These are phyloP conservation scores for Tuta absoluta DNA, from an alignment of 2,888 invertebrate species.

Conservation along the genomic window DNA sequence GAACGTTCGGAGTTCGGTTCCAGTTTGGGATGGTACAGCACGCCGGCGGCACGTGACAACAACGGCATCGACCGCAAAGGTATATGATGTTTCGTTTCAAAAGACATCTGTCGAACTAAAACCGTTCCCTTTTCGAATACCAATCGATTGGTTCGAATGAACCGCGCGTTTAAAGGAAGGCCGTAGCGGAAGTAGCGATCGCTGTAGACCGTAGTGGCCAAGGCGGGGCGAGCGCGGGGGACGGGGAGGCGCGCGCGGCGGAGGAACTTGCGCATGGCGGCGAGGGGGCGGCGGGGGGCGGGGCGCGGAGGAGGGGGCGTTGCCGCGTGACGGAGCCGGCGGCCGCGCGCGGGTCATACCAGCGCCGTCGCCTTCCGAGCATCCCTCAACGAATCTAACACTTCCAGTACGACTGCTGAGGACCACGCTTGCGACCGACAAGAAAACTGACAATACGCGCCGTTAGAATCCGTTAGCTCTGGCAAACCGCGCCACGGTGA, in stretches of 20 bases:
- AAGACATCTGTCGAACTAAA: slow-evolving; percentile 42
- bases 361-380: slow-evolving; percentile 57
- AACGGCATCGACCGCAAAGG: slow-evolving; percentile 34
- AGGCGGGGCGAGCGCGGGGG: slow-evolving; percentile 30
- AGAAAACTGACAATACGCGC: slow-evolving; percentile 90
- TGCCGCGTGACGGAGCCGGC: not conserved
- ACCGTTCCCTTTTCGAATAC: not conserved
- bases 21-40: not conserved
- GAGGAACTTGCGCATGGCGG: slow-evolving; percentile 40
- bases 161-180: slow-evolving; percentile 46
- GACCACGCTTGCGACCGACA: slow-evolving; percentile 99
- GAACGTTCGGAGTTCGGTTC: not conserved
- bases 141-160: slow-evolving; percentile 41
- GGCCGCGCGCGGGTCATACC: slow-evolving; percentile 50
- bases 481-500: slow-evolving; percentile 97
- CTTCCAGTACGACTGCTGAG: slow-evolving; percentile 92
- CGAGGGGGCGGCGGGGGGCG: slow-evolving; percentile 35
- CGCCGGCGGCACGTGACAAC: slow-evolving; percentile 33
- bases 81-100: slow-evolving; percentile 38
- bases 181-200: slow-evolving; percentile 44
- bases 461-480: slow-evolving; percentile 95
- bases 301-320: slow-evolving; percentile 30
- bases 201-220: slow-evolving; percentile 43
- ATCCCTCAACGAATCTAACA: slow-evolving; percentile 82
- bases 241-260: slow-evolving; percentile 29